A percentile compares a stretch with the other conserved stretches of the same genome.
Conservation (phyloP, 2,113 vertebrate species). For the Campylomormyrus numenius region DNA sequence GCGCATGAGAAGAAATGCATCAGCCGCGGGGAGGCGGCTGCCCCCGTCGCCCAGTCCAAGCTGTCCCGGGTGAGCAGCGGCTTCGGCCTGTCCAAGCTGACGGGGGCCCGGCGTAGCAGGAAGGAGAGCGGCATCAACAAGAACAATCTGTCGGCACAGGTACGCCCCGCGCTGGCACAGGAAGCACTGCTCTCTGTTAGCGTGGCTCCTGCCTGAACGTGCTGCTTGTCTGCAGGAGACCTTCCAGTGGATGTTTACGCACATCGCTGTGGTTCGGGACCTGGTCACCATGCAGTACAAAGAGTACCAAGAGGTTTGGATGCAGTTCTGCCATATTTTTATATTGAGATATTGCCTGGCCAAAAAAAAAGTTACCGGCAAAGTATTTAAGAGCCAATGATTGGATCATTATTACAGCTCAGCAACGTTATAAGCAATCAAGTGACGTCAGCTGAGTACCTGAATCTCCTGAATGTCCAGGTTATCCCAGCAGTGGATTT, state of each 20-base stretch:
- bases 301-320: slow-evolving; percentile 87
- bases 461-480: too few relatives aligned
- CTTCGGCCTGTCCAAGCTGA: slow-evolving; percentile 94
- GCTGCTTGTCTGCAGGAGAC: slow-evolving; percentile 70
- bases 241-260: slow-evolving; percentile 99
- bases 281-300: slow-evolving; percentile 94
- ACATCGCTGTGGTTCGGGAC: slow-evolving; percentile 93
- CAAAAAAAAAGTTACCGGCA: too few relatives aligned
- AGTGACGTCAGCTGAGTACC: too few relatives aligned
- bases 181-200: neutral
- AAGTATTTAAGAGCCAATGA: too few relatives aligned
- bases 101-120: slow-evolving; percentile 84
- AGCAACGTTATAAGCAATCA: too few relatives aligned
- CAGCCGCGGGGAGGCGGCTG: slow-evolving; percentile 81
- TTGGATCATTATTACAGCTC: too few relatives aligned
- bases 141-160: slow-evolving; percentile 90
- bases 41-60: slow-evolving; percentile 83
- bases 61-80: slow-evolving; percentile 93
- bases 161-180: slow-evolving; percentile 36
- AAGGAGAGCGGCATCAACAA: slow-evolving; percentile 89
- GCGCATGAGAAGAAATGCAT: slow-evolving; percentile 93
- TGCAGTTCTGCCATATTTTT: neutral
- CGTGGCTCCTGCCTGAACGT: neutral
- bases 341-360: neutral
- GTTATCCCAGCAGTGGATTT: too few relatives aligned